These are phyloP conservation scores for Psettodes erumei DNA, from an alignment of 2,113 vertebrate genomes.

Conservation along the genomic window DNA sequence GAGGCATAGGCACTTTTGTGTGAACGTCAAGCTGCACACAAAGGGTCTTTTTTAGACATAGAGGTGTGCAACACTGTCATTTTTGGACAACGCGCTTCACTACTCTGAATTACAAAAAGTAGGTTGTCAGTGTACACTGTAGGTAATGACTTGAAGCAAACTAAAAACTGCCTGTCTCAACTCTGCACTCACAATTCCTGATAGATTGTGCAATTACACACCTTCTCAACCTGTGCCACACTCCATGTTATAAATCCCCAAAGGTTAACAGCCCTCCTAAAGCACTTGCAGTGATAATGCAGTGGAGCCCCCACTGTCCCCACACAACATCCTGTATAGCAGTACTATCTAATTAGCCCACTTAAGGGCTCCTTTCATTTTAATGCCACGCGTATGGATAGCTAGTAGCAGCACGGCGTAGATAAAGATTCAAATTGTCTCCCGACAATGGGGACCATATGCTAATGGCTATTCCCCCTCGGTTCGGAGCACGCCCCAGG, in stretches of 20 bases:
- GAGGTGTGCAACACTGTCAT: slow-evolving; percentile 5
- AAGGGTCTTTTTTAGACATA: background rate
- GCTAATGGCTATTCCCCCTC: slow-evolving; percentile 81
- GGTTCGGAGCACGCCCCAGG: slow-evolving; percentile 72
- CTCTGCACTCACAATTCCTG: slow-evolving; percentile 55
- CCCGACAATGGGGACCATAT: slow-evolving; percentile 79
- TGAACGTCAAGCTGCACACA: slow-evolving; percentile 7
- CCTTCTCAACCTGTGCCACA: slow-evolving; percentile 58
- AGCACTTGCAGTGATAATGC: slow-evolving; percentile 70
- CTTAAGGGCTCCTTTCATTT: slow-evolving; percentile 79
- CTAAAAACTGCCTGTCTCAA: slow-evolving; percentile 31
- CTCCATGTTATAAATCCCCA: slow-evolving; percentile 70
- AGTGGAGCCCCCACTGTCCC: slow-evolving; percentile 56
- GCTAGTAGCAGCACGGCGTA: slow-evolving; percentile 75
- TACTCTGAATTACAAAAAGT: slow-evolving; percentile 15
- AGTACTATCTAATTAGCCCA: slow-evolving; percentile 81
- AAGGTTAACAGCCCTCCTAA: slow-evolving; percentile 79
- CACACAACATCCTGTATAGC: slow-evolving; percentile 57
- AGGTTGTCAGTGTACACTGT: slow-evolving; percentile 2
- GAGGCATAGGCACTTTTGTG: background rate
- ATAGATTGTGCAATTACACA: slow-evolving; percentile 74
- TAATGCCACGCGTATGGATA: slow-evolving; percentile 79
- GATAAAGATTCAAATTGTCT: slow-evolving; percentile 86
- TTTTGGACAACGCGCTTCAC: slow-evolving; percentile 19
- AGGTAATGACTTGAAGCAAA: slow-evolving; percentile 21